Percentiles rank a stretch among this genome's conserved stretches.
Evolutionary conservation across 2,888 invertebrate genomes (phyloP).

Genomic region (Lottia gigantea): DNA sequence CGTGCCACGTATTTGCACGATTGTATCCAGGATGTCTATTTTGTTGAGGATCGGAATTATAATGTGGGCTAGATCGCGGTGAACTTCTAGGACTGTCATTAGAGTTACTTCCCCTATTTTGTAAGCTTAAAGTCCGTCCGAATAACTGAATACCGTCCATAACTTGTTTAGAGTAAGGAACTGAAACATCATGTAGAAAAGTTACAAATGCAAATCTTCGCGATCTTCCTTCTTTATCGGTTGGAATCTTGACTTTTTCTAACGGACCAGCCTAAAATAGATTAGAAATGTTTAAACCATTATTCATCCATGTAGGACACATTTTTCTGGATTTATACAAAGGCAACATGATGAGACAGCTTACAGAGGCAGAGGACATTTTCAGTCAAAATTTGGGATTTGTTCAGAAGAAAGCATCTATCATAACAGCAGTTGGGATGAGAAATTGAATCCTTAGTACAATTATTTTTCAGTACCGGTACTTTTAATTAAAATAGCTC

Average conservation of each 20-base stretch:
- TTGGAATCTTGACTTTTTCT: conserved; percentile 81
- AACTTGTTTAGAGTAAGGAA: conserved; percentile 81
- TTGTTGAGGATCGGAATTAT: conserved; percentile 11
- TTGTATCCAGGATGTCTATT: conserved; percentile 25
- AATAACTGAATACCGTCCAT: conserved; percentile 79
- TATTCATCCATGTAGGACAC: too few species aligned
- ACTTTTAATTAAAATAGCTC: too few species aligned
- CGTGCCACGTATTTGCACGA: conserved; percentile 41
- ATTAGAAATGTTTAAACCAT: conserved; percentile 37
- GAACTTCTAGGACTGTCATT: not conserved
- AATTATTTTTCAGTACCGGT: too few species aligned
- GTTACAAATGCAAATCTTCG: conserved; percentile 83
- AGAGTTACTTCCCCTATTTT: conserved; percentile 41
- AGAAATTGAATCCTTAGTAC: not conserved
- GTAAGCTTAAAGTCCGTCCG: conserved; percentile 67
- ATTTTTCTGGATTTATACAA: too few species aligned
- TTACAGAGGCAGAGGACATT: too few species aligned
- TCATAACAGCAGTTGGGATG: not conserved
- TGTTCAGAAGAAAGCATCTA: too few species aligned
- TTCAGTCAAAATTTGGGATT: too few species aligned
- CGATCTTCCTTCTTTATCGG: conserved; percentile 78
- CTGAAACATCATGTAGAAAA: conserved; percentile 80
- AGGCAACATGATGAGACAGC: too few species aligned
- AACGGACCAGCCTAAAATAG: conserved; percentile 80
- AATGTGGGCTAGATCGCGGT: conserved; percentile 11